These are phyloP conservation scores for Anodontia alba DNA, from an alignment of 2,888 invertebrate species.

Conservation along the genomic window DNA sequence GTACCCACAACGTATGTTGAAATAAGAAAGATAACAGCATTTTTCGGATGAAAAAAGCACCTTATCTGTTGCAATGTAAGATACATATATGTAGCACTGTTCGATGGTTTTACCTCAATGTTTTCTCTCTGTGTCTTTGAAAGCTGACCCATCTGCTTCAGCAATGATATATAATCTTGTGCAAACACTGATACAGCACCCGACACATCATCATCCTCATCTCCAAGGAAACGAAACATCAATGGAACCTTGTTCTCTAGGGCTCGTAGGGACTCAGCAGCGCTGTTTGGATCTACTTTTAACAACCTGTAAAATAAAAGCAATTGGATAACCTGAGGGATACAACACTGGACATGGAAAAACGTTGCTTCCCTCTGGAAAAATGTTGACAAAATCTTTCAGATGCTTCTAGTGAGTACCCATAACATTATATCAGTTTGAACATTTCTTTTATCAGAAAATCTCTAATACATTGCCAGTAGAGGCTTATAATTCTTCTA, in stretches of 20 bases:
- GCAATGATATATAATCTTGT: slow-evolving; percentile 85
- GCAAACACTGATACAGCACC: slow-evolving; percentile 86
- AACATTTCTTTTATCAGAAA: too few species aligned
- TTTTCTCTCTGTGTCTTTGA: slow-evolving; percentile 83
- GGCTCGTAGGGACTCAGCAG: slow-evolving; percentile 73
- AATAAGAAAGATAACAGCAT: too few species aligned
- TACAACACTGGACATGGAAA: neutral
- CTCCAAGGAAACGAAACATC: slow-evolving; percentile 85
- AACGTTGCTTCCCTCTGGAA: neutral
- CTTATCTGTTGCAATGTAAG: too few species aligned
- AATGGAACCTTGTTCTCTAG: slow-evolving; percentile 85
- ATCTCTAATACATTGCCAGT: too few species aligned
- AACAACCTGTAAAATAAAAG: slow-evolving; percentile 70
- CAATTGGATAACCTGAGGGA: too few species aligned
- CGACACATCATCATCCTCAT: slow-evolving; percentile 87
- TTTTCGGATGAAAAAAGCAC: too few species aligned
- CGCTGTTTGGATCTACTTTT: slow-evolving; percentile 78
- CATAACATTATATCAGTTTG: neutral
- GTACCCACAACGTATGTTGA: too few species aligned
- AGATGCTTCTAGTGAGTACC: too few species aligned
- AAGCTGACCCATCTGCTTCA: slow-evolving; percentile 84
- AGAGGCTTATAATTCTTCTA: too few species aligned
- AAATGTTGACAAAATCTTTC: too few species aligned
- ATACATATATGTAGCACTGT: too few species aligned
- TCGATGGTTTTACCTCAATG: slow-evolving; percentile 82